phyloP scores from a whole-genome alignment of 2,888 invertebrate species.

The Notodonta dromedarius region DNA sequence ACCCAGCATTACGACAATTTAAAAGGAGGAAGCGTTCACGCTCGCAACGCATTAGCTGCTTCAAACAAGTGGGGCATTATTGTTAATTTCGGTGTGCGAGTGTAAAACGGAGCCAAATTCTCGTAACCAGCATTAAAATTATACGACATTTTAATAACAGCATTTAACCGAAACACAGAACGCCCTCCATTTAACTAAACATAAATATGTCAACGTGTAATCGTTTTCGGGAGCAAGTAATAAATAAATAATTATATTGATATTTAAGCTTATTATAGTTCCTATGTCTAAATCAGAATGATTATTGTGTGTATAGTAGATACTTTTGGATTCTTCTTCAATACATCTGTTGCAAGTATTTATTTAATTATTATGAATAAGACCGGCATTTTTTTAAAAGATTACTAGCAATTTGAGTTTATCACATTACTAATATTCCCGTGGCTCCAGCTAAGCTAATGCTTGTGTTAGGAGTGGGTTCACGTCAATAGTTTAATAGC shows the following conservation, averaged over 20 bases:
- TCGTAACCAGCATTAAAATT: constrained; percentile 12
- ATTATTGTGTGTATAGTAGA: no score
- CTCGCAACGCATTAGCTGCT: not conserved
- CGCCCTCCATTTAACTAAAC: not conserved
- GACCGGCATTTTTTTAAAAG: no score
- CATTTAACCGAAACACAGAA: constrained; percentile 9
- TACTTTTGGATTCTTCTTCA: no score
- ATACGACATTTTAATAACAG: constrained; percentile 27
- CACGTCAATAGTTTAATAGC: no score
- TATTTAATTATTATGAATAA: no score
- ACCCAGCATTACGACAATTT: not conserved
- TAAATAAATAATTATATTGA: not conserved
- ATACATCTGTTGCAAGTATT: no score
- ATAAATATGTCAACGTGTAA: constrained; percentile 8
- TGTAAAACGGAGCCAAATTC: constrained; percentile 18
- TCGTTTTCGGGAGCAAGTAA: constrained; percentile 35
- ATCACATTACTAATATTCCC: no score
- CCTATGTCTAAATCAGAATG: no score
- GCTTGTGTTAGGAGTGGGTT: no score
- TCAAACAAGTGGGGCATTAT: constrained; percentile 13
- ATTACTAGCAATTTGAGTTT: no score
- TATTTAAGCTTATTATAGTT: no score
- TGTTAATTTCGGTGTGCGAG: constrained; percentile 23
- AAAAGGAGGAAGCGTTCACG: not conserved
- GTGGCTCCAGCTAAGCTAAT: no score